Evolutionary conservation across 2,797 vertebrate species (phyloP).

Genomic region (Xenops minutus): DNA sequence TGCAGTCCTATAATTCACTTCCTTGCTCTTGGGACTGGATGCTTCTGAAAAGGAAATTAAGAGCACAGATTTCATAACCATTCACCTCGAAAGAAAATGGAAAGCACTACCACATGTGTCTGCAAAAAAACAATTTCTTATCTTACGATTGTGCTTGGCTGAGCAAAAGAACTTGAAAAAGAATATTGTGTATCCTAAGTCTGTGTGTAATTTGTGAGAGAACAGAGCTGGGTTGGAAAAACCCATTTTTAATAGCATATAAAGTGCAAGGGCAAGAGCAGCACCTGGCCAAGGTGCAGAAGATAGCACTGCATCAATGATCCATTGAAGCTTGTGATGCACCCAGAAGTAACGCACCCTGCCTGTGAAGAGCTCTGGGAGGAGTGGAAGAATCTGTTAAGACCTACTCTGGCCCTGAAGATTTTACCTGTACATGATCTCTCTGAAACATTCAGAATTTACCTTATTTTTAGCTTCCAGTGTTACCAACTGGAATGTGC

Average conservation of each 20-base stretch:
- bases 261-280: neutral
- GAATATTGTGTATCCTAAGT: neutral
- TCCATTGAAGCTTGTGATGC: neutral
- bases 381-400: neutral
- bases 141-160: slow-evolving; percentile 29
- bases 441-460: neutral
- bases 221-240: neutral
- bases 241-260: neutral
- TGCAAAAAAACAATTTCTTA: slow-evolving; percentile 41
- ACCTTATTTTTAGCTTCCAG: neutral
- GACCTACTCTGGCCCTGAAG: neutral
- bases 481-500: accelerated
- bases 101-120: neutral
- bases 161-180: slow-evolving; percentile 74
- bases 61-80: slow-evolving; percentile 48
- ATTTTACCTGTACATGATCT: neutral
- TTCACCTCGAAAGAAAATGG: slow-evolving; percentile 48
- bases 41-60: slow-evolving; percentile 52
- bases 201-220: neutral
- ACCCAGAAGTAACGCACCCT: neutral
- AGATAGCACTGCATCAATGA: accelerated
- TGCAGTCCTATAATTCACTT: slow-evolving; percentile 38
- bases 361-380: neutral
- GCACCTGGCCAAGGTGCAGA: neutral
- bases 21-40: slow-evolving; percentile 17